A percentile compares a stretch with the other conserved stretches of the same genome.
phyloP scores from a whole-genome alignment of 2,888 invertebrate species.

The Aphidius colemani region DNA sequence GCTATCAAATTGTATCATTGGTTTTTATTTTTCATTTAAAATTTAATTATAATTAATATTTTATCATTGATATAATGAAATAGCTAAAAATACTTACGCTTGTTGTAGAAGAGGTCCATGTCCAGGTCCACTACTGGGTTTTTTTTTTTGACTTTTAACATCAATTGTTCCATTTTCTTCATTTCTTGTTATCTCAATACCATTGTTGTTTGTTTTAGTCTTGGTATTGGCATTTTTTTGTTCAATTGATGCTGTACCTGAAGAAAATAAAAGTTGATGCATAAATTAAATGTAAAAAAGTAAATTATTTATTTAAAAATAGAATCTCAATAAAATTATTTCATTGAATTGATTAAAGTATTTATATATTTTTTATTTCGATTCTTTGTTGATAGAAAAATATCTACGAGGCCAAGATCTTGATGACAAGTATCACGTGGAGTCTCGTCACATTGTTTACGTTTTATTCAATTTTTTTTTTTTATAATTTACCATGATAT shows the following conservation, averaged over 20 bases:
- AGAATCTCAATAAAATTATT: no score
- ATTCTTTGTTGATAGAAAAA: no score
- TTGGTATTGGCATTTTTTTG: constrained; percentile 56
- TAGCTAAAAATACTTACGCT: constrained; percentile 59
- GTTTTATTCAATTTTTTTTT: no score
- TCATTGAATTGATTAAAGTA: no score
- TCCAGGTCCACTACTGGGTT: constrained; percentile 56
- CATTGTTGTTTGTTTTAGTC: constrained; percentile 55
- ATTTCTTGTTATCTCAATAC: constrained; percentile 54
- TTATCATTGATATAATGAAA: no score
- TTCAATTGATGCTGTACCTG: constrained; percentile 55
- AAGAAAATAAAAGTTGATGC: constrained; percentile 28
- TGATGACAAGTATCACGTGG: no score
- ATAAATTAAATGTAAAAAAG: no score
- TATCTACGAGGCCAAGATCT: no score
- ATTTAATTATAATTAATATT: constrained; percentile 3
- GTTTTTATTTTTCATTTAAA: not conserved
- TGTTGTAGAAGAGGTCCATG: constrained; percentile 64
- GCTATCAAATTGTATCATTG: no score
- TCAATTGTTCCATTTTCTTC: constrained; percentile 54
- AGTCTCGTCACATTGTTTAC: no score
- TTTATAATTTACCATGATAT: no score
- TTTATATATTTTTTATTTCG: no score
- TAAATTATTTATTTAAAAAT: constrained; percentile 1
- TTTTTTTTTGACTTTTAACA: constrained; percentile 51